Evolutionary conservation across 2,797 vertebrate species (phyloP), one percentile per base, ranked within the genome.

Genomic region (Zalophus californianus): DNA sequence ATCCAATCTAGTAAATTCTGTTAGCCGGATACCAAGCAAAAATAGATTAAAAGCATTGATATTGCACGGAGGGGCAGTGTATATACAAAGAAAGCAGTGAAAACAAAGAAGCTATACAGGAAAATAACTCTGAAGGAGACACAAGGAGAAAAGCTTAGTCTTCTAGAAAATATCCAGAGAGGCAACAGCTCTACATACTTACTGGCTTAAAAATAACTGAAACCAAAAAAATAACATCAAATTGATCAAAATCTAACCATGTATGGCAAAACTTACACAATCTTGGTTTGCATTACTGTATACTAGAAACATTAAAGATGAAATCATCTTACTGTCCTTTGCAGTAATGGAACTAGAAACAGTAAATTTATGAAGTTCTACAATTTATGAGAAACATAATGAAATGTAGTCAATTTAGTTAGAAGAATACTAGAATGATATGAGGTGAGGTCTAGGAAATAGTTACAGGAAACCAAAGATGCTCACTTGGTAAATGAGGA

Each of bases 391-490:
- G 66, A 35, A 35, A 68, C 66, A 32, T 32, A 56, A 66, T 60
- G 3, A 89, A 92, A 89, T 7, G 12, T 7, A 89, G 25, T 60
- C 62, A 25, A 44, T 32, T 27, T 60, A 58, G 44, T 10, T 79
- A 62, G 52, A 38, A 89, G 91, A 85, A 29, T 29, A 58, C 64
- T 52, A 89, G 70, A n/a, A 68, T 54, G 5, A 13, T 5, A 35
- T n/a, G 27, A 95, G 4, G 27, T 32, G 29, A 62, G 7, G 29
- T n/a, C 29, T 41, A 73, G 60, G 25, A 89, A 89, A 79, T 5
- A 48, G 7, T 56, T 96, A 64, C 35, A 92, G 80, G 29, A 90
- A 90, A 90, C 25, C 62, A 92, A 54, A 82, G 62, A 48, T 58
- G 18, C 8, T 58, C 56, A 84, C 13, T 72, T 70, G 50, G n/a